phyloP scores from a whole-genome alignment of 2,888 invertebrate species.

The Cheilosia variabilis region DNA sequence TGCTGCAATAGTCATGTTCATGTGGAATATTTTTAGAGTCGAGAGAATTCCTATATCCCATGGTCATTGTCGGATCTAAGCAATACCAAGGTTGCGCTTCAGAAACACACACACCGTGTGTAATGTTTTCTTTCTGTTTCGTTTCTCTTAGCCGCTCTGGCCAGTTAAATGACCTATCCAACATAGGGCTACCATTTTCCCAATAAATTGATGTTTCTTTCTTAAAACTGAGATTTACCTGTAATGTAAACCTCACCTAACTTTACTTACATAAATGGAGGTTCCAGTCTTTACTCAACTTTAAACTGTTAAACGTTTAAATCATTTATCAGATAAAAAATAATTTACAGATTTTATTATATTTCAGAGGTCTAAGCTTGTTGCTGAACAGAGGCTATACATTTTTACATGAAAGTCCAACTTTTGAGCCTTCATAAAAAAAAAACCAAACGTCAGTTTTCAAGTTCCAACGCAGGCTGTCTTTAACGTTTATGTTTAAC shows the following conservation, averaged over 20 bases:
- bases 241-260: not conserved
- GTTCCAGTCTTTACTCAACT: no score
- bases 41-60: conserved; percentile 31
- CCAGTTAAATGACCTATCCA: conserved; percentile 63
- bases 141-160: not conserved
- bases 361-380: no score
- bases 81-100: conserved; percentile 63
- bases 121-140: conserved; percentile 38
- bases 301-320: no score
- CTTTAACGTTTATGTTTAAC: no score
- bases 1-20: conserved; percentile 13
- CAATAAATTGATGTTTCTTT: not conserved
- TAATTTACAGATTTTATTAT: no score
- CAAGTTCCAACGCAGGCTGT: no score
- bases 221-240: not conserved
- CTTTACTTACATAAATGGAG: not conserved
- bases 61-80: conserved; percentile 19
- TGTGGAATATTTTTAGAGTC: conserved; percentile 34
- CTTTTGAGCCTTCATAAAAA: no score
- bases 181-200: conserved; percentile 33
- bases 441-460: no score
- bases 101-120: conserved; percentile 23
- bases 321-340: no score
- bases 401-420: no score
- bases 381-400: no score